Percentiles rank a stretch among this genome's conserved stretches.
Evolutionary conservation across 2,113 vertebrate genomes (phyloP).

Genomic region (Columbina picui): DNA sequence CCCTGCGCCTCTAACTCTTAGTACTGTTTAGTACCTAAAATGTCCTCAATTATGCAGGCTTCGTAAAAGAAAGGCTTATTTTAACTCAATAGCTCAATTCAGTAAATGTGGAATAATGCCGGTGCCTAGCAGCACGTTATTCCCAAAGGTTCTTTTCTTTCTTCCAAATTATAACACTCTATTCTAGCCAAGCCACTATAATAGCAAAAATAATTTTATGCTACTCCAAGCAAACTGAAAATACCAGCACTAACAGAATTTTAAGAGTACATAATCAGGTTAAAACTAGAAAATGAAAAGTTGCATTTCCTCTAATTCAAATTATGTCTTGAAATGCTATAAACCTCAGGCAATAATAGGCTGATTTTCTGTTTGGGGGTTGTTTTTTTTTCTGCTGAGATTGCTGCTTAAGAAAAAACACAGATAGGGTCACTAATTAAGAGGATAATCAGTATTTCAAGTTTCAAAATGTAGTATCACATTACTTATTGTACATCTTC

Average conservation of each 20-base stretch:
- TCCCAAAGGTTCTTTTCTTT: not conserved
- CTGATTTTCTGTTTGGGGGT: not conserved
- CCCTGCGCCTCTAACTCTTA: not conserved
- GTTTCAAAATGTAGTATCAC: not conserved
- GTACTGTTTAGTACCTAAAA: not conserved
- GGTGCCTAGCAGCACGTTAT: not conserved
- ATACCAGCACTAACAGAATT: not conserved
- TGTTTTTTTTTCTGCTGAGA: not conserved
- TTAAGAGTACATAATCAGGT: not conserved
- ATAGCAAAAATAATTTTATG: not conserved
- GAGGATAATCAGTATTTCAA: not conserved
- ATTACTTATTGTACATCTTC: not conserved
- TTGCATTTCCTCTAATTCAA: not conserved
- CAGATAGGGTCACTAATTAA: not conserved
- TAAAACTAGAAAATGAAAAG: conserved; percentile 9
- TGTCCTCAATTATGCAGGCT: not conserved
- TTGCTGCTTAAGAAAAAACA: not conserved
- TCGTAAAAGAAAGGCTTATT: not conserved
- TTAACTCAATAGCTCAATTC: not conserved
- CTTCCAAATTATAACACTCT: not conserved
- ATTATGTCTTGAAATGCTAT: not conserved
- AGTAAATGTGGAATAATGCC: not conserved
- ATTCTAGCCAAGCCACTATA: not conserved
- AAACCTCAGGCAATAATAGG: not conserved
- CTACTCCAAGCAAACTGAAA: not conserved